Percentiles rank a stretch among this genome's conserved stretches.
Conservation (phyloP, 1,140 invertebrate genomes). For the Amyelois transitella region DNA sequence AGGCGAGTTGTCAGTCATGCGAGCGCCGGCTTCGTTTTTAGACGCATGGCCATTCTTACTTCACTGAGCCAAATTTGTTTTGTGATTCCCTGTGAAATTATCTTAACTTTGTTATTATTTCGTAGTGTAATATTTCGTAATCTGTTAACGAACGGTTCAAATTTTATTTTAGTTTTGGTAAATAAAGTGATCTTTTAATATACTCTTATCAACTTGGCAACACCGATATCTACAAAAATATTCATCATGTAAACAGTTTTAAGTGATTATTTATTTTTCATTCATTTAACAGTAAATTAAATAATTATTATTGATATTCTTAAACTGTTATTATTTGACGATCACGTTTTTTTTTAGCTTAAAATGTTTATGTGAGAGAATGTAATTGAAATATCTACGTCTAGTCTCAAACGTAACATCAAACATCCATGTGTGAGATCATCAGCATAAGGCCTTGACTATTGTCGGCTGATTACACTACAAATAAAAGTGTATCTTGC, state of each 20-base stretch:
- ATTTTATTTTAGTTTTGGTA: background rate
- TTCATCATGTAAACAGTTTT: background rate
- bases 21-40: background rate
- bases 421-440: slow-evolving; percentile 18
- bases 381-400: no score
- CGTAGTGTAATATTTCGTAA: background rate
- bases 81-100: background rate
- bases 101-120: background rate
- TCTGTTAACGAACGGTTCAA: background rate
- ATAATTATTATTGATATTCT: no score
- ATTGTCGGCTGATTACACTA: slow-evolving; percentile 57
- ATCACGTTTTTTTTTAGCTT: no score
- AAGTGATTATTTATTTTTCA: background rate
- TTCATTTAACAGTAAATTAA: background rate
- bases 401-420: no score
- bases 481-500: slow-evolving; percentile 36
- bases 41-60: background rate
- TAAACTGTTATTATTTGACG: no score
- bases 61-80: background rate
- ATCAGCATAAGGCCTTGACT: slow-evolving; percentile 44
- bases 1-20: background rate
- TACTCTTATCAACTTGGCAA: background rate
- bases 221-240: background rate
- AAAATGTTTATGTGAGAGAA: no score
- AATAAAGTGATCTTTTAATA: background rate